These are phyloP conservation scores for Phymorhynchus buccinoides DNA, from an alignment of 1,140 invertebrate species.

Conservation along the genomic window DNA sequence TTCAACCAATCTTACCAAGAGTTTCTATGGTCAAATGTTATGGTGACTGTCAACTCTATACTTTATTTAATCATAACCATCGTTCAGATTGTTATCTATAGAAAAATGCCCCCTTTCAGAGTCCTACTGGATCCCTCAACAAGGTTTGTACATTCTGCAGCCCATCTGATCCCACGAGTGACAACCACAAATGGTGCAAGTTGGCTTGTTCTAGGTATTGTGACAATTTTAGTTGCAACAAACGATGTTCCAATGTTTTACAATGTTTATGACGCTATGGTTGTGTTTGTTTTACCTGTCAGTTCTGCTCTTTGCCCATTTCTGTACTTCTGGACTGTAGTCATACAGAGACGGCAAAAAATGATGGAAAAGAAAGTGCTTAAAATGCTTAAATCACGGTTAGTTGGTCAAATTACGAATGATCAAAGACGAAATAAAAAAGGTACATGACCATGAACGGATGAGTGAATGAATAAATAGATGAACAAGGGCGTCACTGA, in stretches of 20 bases:
- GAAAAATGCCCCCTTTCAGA: too few species aligned
- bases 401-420: too few species aligned
- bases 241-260: not conserved
- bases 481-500: too few species aligned
- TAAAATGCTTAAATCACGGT: not conserved
- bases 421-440: too few species aligned
- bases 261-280: not conserved
- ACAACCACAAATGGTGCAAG: not conserved
- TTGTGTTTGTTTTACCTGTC: not conserved
- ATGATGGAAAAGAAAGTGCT: not conserved
- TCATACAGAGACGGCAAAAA: not conserved
- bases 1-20: too few species aligned
- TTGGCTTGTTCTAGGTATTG: not conserved
- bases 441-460: too few species aligned
- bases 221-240: not conserved
- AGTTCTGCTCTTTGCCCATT: conserved; percentile 12
- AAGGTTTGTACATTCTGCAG: not conserved
- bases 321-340: not conserved
- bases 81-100: too few species aligned
- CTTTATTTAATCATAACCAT: too few species aligned
- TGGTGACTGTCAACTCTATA: too few species aligned
- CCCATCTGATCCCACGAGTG: not conserved
- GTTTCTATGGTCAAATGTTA: too few species aligned
- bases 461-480: too few species aligned
- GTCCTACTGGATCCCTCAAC: too few species aligned